Percentiles rank a stretch among this genome's conserved stretches.
Conservation (phyloP, 2,797 vertebrate species). For the Pagetopsis macropterus region DNA sequence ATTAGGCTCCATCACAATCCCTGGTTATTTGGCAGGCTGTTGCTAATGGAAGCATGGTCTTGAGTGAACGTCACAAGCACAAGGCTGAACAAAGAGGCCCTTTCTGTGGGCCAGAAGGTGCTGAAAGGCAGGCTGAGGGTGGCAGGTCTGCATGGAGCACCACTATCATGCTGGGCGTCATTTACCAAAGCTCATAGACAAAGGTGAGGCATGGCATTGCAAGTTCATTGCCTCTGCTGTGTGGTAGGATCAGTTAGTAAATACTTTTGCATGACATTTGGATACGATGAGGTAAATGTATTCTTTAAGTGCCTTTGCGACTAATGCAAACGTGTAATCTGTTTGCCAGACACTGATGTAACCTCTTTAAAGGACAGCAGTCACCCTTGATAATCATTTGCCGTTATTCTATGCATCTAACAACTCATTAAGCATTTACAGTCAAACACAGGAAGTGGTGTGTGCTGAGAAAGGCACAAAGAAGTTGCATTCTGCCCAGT, state of each 20-base stretch:
- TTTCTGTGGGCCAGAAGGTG: constrained; percentile 82
- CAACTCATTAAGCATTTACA: constrained; percentile 52
- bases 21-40: constrained; percentile 80
- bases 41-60: constrained; percentile 79
- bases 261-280: constrained; percentile 10
- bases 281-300: constrained; percentile 14
- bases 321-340: background rate
- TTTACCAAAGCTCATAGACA: constrained; percentile 63
- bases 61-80: constrained; percentile 76
- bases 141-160: constrained; percentile 70
- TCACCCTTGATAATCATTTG: constrained; percentile 35
- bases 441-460: constrained; percentile 35
- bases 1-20: constrained; percentile 83
- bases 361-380: constrained; percentile 27
- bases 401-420: constrained; percentile 40
- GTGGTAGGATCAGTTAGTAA: constrained; percentile 16
- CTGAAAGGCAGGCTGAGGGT: constrained; percentile 87
- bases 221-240: constrained; percentile 5
- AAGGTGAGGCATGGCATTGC: constrained; percentile 65
- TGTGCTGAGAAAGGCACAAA: constrained; percentile 17
- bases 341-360: constrained; percentile 11
- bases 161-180: constrained; percentile 76
- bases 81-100: constrained; percentile 80
- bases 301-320: background rate
- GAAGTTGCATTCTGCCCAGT: constrained; percentile 28